These are phyloP conservation scores for Drosophila ercepeae DNA, from an alignment of 1,140 invertebrate species.

Conservation along the genomic window DNA sequence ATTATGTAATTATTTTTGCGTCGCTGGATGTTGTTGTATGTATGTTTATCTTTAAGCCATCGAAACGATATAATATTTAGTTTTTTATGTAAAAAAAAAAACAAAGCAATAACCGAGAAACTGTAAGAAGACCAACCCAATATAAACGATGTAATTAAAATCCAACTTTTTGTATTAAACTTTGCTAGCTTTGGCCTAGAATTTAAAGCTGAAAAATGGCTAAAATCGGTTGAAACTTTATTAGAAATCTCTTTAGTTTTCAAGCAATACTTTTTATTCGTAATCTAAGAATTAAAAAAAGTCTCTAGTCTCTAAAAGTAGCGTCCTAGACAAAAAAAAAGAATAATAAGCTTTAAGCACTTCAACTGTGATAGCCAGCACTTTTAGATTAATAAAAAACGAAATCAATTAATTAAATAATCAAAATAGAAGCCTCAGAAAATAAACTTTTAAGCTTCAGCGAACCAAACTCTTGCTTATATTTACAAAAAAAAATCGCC, in stretches of 20 bases:
- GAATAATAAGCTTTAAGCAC: slow-evolving; percentile 46
- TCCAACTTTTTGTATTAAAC: not conserved
- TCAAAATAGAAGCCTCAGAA: slow-evolving; percentile 11
- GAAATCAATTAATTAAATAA: slow-evolving; percentile 11
- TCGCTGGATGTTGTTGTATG: slow-evolving; percentile 31
- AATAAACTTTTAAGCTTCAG: slow-evolving; percentile 3
- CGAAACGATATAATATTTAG: not conserved
- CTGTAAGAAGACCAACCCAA: slow-evolving; percentile 27
- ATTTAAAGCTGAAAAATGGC: not conserved
- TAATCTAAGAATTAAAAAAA: not conserved
- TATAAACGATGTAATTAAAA: too few species aligned
- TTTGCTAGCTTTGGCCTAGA: not conserved
- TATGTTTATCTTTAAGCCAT: slow-evolving; percentile 15
- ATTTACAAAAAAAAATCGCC: not conserved
- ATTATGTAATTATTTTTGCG: slow-evolving; percentile 18
- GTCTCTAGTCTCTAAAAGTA: not conserved
- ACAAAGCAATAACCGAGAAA: slow-evolving; percentile 5
- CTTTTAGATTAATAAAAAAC: not conserved
- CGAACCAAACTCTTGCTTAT: slow-evolving; percentile 6
- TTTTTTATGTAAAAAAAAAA: slow-evolving; percentile 14
- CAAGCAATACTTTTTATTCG: not conserved
- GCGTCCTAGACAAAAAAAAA: not conserved
- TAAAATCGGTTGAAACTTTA: too few species aligned
- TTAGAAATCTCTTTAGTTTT: not conserved
- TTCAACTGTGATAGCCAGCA: slow-evolving; percentile 50